These are phyloP conservation scores for Plotosus lineatus DNA, from an alignment of 2,113 vertebrate species.

Conservation along the genomic window DNA sequence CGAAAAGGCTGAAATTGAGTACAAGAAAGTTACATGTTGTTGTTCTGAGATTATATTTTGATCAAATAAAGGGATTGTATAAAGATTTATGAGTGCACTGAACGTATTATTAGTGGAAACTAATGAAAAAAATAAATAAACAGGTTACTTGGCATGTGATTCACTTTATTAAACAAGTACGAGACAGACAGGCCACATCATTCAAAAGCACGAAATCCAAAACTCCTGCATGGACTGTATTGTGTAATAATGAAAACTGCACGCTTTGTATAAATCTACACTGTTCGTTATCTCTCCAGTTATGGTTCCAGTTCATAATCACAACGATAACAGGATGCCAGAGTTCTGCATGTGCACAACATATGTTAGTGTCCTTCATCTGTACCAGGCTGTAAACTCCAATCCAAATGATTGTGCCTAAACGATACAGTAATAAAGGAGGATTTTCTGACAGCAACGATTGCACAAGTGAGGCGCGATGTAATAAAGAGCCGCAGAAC, in stretches of 20 bases:
- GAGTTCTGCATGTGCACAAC: background rate
- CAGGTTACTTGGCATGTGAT: background rate
- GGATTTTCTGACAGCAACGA: constrained; percentile 32
- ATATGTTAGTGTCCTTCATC: background rate
- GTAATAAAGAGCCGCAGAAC: constrained; percentile 33
- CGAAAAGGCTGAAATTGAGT: too few relatives aligned
- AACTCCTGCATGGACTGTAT: background rate
- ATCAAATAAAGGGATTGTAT: too few relatives aligned
- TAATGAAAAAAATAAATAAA: background rate
- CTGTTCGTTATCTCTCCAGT: background rate
- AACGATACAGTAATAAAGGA: constrained; percentile 40
- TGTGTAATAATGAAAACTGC: background rate
- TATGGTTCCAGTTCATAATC: background rate
- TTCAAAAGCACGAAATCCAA: background rate
- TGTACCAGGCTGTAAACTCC: constrained; percentile 15
- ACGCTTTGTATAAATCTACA: background rate
- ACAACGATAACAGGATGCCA: background rate
- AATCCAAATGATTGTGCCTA: constrained; percentile 10
- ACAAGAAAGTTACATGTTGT: too few relatives aligned
- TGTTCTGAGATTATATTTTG: too few relatives aligned
- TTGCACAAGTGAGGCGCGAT: constrained; percentile 3
- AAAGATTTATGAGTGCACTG: background rate
- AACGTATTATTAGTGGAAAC: too few relatives aligned
- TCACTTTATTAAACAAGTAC: background rate
- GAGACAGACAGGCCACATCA: background rate